These are phyloP conservation scores for Brenthis daphne DNA, from an alignment of 2,888 invertebrate genomes.

Conservation along the genomic window DNA sequence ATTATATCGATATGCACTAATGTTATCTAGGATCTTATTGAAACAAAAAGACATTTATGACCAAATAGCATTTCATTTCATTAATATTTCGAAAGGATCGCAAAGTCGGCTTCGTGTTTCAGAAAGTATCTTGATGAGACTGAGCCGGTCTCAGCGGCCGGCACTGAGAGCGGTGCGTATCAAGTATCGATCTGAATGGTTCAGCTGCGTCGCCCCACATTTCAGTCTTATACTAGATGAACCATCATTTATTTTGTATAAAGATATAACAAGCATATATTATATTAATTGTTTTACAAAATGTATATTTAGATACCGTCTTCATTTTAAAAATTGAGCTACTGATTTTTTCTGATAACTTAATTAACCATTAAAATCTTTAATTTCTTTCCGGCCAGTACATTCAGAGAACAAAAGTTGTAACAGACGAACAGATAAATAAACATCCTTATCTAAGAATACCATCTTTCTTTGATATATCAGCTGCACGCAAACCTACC, in stretches of 20 bases:
- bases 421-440: too few species aligned
- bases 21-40: not conserved
- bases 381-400: too few species aligned
- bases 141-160: conserved; percentile 59
- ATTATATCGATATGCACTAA: not conserved
- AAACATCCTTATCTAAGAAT: too few species aligned
- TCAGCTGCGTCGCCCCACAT: conserved; percentile 73
- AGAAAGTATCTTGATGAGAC: conserved; percentile 39
- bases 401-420: too few species aligned
- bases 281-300: too few species aligned
- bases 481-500: too few species aligned
- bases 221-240: conserved; percentile 60
- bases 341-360: too few species aligned
- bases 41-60: conserved; percentile 9
- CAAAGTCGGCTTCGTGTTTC: conserved; percentile 25
- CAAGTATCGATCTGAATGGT: conserved; percentile 75
- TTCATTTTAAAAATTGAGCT: too few species aligned
- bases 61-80: conserved; percentile 12
- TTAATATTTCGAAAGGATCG: conserved; percentile 11
- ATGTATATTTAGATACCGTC: too few species aligned
- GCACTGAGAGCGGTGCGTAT: conserved; percentile 73
- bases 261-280: too few species aligned
- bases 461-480: too few species aligned
- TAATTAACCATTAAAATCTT: too few species aligned
- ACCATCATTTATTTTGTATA: conserved; percentile 10